phyloP scores from a whole-genome alignment of 2,797 vertebrate genomes.

The Girardinus metallicus region DNA sequence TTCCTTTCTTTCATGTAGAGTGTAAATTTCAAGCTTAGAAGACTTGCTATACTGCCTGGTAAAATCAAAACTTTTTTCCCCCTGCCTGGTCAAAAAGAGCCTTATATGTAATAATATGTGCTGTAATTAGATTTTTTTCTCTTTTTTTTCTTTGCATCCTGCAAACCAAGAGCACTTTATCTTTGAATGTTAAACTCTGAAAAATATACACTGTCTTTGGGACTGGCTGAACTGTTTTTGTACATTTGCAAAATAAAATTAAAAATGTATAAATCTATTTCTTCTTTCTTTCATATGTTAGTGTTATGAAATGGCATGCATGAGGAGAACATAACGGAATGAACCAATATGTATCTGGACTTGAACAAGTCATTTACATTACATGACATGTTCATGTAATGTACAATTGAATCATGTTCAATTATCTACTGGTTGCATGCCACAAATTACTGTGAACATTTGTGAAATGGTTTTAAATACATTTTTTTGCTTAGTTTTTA shows the following conservation, averaged over 20 bases:
- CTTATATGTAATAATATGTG: slow-evolving; percentile 5
- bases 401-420: not conserved
- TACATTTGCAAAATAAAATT: slow-evolving; percentile 4
- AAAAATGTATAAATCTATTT: not conserved
- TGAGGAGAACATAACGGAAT: not conserved
- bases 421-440: not conserved
- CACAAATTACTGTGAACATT: not conserved
- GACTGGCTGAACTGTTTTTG: not conserved
- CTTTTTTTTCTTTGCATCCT: not conserved
- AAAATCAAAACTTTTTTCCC: not conserved
- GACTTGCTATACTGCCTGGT: not conserved
- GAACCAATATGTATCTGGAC: not conserved
- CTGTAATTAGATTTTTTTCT: not conserved
- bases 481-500: too few species aligned
- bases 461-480: too few species aligned
- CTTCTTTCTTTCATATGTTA: not conserved
- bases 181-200: not conserved
- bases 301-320: not conserved
- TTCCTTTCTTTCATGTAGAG: slow-evolving; percentile 12
- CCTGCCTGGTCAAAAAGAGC: slow-evolving; percentile 11
- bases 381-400: too few species aligned
- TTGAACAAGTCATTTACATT: not conserved
- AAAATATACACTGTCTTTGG: not conserved
- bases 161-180: slow-evolving; percentile 3
- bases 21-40: not conserved